Base-by-base conservation (phyloP, 1,140 invertebrate species). In the Ptiloglossa arizonensis region DNA sequence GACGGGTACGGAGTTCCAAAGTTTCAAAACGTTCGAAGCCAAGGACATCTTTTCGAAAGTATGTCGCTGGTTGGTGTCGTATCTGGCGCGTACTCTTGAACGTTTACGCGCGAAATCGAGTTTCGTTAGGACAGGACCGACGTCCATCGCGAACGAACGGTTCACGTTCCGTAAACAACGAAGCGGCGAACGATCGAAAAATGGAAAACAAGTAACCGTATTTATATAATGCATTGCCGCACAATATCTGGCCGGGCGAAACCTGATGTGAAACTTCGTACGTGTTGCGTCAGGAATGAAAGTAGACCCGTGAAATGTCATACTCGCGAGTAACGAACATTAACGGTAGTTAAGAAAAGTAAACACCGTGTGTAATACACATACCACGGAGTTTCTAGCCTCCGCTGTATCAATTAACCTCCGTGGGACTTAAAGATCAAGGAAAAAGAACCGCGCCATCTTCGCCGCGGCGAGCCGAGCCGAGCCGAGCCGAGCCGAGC, bases 251-350 rank as follows among this genome's bases (percentile, higher is more conserved):
- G 19, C 27, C 57, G 24, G n/a, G 71, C 35, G 62, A 19, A 66
- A 66, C 50, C 24, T 67, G 48, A 67, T 41, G 71, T 67, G 71
- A 74, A 66, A 74, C 63, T 74, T 44, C 15, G 62, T 54, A n/a
- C 71, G n/a, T 56, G 71, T 74, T 74, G 71, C 62, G 71, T 67
- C 62, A 74, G 71, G 71, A 74, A 66, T 74, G 71, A 74, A 74
- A 74, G 62, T 74, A 67, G 71, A 74, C 50, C 62, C 71, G 71
- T 27, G 35, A 74, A 67, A 66, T 74, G 71, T 74, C 62, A 66
- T 74, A 67, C 70, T 50, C 56, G n/a, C 6, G 41, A 9, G 44
- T 72, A 72, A 64, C 70, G 56, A 41, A 13, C 62, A 44, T 56
- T 66, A 74, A 56, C 71, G 35, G 35, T 64, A 41, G 48, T 74